Conservation (phyloP, 2,113 vertebrate species). For the Nesogale talazaci region DNA sequence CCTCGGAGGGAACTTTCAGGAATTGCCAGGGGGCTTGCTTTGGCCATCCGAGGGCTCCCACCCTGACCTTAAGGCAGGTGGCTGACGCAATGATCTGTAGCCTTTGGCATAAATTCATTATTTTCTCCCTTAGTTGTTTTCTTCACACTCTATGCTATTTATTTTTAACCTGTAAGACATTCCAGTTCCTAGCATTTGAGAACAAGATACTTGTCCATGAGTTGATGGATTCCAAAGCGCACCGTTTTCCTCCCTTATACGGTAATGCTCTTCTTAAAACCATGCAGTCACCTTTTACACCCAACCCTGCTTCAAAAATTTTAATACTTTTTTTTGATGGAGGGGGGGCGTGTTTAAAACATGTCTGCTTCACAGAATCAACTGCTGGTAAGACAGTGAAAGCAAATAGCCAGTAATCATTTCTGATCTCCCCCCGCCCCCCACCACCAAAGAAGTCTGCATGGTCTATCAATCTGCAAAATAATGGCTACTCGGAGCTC, state of each 20-base stretch:
- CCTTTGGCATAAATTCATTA: not conserved
- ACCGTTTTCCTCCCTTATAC: not conserved
- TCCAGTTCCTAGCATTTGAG: conserved; percentile 36
- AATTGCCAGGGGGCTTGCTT: not conserved
- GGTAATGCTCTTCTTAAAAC: not conserved
- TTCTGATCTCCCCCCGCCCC: not conserved
- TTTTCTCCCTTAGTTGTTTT: conserved; percentile 40
- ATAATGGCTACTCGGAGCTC: not conserved
- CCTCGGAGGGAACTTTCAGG: not conserved
- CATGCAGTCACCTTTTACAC: not conserved
- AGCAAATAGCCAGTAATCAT: not conserved
- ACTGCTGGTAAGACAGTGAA: not conserved
- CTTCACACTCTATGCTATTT: conserved; percentile 62
- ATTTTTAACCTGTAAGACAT: conserved; percentile 70
- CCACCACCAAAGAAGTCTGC: not conserved
- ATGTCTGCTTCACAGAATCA: conserved; percentile 10
- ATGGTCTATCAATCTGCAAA: not conserved
- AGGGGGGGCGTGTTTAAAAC: not conserved
- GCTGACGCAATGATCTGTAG: not conserved
- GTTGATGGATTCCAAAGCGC: not conserved
- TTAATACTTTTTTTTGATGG: conserved; percentile 1
- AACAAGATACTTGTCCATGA: conserved; percentile 71
- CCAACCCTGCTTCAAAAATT: conserved; percentile 10
- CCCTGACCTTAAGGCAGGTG: not conserved
- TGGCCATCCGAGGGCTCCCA: not conserved